These are phyloP conservation scores for Pygoscelis antarcticus DNA, from an alignment of 2,113 vertebrate genomes.

Conservation along the genomic window DNA sequence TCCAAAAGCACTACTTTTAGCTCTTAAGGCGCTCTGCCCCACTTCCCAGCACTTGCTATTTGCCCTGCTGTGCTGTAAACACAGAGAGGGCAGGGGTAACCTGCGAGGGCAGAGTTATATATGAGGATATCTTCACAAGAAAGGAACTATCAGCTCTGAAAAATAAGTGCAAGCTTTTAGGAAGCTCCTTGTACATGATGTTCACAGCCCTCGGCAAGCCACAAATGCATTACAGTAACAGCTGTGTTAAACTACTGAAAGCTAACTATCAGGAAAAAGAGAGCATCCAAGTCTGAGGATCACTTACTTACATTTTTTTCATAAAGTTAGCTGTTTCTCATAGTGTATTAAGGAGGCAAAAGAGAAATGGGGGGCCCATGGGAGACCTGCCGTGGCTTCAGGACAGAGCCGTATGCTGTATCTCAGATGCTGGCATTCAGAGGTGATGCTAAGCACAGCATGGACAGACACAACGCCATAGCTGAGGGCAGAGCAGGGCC, in stretches of 20 bases:
- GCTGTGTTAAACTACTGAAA: background rate
- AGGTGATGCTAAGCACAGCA: background rate
- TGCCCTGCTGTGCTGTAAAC: background rate
- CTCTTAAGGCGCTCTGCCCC: background rate
- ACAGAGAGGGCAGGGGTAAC: background rate
- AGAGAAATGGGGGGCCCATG: background rate
- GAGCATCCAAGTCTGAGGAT: background rate
- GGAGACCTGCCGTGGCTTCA: background rate
- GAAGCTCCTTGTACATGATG: background rate
- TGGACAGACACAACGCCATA: accelerated
- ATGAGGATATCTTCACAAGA: background rate
- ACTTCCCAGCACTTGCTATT: background rate
- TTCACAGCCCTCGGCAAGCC: background rate
- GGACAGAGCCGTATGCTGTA: accelerated
- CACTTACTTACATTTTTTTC: background rate
- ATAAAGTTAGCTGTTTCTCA: background rate
- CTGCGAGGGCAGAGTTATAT: accelerated
- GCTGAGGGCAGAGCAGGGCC: background rate
- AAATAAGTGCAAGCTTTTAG: background rate
- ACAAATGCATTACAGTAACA: background rate
- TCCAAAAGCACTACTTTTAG: background rate
- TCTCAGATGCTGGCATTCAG: background rate
- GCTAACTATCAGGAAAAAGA: background rate
- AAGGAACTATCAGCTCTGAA: background rate
- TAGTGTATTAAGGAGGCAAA: background rate